Base-by-base conservation (phyloP, 2,797 vertebrate species). In the Gymnothorax reevesii region DNA sequence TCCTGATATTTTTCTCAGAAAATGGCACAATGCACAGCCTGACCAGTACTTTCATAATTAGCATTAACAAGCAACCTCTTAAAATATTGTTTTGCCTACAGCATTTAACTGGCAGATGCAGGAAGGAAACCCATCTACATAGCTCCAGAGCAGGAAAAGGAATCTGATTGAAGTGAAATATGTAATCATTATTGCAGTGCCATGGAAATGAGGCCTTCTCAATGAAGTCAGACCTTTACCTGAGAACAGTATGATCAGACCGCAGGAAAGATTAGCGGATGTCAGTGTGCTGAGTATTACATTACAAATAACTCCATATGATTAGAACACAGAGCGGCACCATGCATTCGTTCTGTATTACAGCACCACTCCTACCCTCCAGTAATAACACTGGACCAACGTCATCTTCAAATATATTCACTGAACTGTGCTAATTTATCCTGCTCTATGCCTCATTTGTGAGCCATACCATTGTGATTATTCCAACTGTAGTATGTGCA, bases 401-500 rank as follows among this genome's bases (percentile, higher is more conserved):
- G 15, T 20, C 15, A 52, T 22, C 77, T 55, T 22, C 8, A 54
- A 55, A n/a, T n/a, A n/a, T 55, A 20, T 55, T 80, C 77, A 55
- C 17, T 55, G 52, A 8, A 55, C 17, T 22, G 7, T 8, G 77
- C 27, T 2, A 15, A 77, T 77, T 52, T 20, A 77, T 15, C 20
- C 73, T 33, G 8, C 52, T 25, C 52, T 17, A 0, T 15, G 77
- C 22, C 10, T 49, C 77, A 33, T 55, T 80, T 80, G 49, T 54
- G 8, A 4, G 52, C 77, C 9, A 52, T 17, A 1, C 17, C 77
- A 55, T 80, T 80, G 77, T 55, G 17, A 55, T 55, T 80, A 80
- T 80, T n/a, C 77, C 15, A 55, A 12, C 49, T 80, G 54, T 80
- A 80, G 54, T 80, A 80, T 80, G 27, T 80, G 52, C 55, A 80